These are phyloP conservation scores for Dorcus hopei DNA, from an alignment of 2,888 invertebrate genomes.

Conservation along the genomic window DNA sequence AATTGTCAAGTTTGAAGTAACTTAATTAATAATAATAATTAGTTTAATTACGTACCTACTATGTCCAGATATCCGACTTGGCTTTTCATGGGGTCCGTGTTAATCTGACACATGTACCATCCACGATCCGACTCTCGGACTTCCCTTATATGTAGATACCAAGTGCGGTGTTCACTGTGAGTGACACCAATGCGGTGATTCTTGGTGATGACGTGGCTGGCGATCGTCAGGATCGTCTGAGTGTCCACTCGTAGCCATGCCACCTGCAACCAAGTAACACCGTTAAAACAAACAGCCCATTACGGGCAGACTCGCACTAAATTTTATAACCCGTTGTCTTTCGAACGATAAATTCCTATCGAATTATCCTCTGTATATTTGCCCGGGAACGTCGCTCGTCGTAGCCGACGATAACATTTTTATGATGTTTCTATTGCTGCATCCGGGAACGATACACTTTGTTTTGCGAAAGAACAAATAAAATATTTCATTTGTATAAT, in stretches of 20 bases:
- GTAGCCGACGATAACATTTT: constrained; percentile 21
- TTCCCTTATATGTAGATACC: constrained; percentile 83
- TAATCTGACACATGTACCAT: constrained; percentile 90
- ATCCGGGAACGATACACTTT: background rate
- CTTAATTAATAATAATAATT: too few species aligned
- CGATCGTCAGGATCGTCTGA: constrained; percentile 87
- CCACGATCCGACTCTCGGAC: constrained; percentile 81
- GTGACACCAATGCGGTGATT: constrained; percentile 82
- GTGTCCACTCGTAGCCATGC: constrained; percentile 89
- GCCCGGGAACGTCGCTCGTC: constrained; percentile 20
- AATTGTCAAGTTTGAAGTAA: too few species aligned
- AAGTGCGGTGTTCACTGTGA: constrained; percentile 80
- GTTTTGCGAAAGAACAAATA: constrained; percentile 3
- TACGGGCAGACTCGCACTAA: too few species aligned
- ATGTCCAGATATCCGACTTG: constrained; percentile 66
- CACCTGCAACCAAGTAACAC: constrained; percentile 57
- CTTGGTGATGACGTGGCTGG: constrained; percentile 85
- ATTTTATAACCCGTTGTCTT: too few species aligned
- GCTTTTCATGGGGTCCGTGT: constrained; percentile 72
- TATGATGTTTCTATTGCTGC: constrained; percentile 15
- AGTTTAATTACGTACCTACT: constrained; percentile 55
- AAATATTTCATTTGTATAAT: background rate
- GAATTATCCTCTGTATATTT: constrained; percentile 24
- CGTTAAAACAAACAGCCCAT: background rate
- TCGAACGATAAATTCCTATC: constrained; percentile 7